These are phyloP conservation scores for Seira musarum DNA, from an alignment of 2,888 invertebrate genomes.

Conservation along the genomic window DNA sequence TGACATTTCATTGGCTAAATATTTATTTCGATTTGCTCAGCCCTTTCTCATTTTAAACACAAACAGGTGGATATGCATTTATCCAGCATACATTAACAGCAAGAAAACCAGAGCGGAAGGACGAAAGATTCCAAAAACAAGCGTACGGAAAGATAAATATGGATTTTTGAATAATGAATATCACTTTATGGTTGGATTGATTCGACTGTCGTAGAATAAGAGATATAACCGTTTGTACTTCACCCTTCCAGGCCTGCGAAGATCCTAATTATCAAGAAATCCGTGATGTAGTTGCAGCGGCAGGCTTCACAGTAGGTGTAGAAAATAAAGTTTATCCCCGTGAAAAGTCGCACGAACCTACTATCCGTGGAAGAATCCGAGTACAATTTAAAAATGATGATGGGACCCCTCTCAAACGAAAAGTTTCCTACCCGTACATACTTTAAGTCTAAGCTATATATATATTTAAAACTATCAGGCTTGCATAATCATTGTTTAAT, in stretches of 20 bases:
- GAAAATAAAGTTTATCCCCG: constrained; percentile 94
- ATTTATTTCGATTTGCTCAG: too few species aligned
- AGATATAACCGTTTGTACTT: neutral
- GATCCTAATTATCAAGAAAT: constrained; percentile 97
- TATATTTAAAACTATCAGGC: neutral
- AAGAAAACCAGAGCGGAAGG: constrained; percentile 94
- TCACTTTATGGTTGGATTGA: too few species aligned
- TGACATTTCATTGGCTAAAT: too few species aligned
- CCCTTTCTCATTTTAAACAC: too few species aligned
- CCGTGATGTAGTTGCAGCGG: constrained; percentile 88
- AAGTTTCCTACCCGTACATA: constrained; percentile 79
- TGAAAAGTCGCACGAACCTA: constrained; percentile 91
- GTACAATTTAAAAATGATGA: constrained; percentile 95
- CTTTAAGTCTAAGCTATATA: constrained; percentile 1
- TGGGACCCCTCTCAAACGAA: constrained; percentile 81
- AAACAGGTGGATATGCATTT: constrained; percentile 98
- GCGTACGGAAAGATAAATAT: too few species aligned
- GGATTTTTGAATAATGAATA: neutral
- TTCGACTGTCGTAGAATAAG: neutral
- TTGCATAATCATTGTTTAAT: constrained; percentile 17
- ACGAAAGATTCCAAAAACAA: constrained; percentile 85
- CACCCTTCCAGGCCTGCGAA: constrained; percentile 85
- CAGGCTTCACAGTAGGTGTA: constrained; percentile 88
- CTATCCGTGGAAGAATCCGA: constrained; percentile 89
- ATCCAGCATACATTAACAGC: constrained; percentile 96